phyloP scores from a whole-genome alignment of 1,140 invertebrate genomes.

The Venturia canescens region DNA sequence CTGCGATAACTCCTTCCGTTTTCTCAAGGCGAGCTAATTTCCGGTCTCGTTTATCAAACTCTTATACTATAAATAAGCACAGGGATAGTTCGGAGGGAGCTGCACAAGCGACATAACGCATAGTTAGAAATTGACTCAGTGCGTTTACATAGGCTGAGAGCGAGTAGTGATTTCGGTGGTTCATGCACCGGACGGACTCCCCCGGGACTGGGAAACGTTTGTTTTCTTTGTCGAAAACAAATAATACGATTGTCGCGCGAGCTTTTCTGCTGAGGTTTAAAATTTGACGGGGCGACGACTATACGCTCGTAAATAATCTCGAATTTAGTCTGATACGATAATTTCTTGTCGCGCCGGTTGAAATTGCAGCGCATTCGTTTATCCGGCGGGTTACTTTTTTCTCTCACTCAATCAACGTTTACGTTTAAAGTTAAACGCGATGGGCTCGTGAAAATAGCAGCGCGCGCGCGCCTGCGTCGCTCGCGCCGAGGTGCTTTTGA shows the following conservation, averaged over 20 bases:
- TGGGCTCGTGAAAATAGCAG: not conserved
- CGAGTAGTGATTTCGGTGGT: not conserved
- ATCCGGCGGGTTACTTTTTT: not conserved
- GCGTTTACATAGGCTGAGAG: not conserved
- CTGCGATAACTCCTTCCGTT: not conserved
- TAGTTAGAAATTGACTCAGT: not conserved
- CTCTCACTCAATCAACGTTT: not conserved
- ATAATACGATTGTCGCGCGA: not conserved
- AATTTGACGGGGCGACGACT: too few relatives aligned
- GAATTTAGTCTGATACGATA: too few relatives aligned
- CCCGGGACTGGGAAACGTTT: not conserved
- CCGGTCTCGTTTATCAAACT: slow-evolving; percentile 4
- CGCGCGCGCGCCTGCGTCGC: slow-evolving; percentile 7
- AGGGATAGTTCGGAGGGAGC: too few relatives aligned
- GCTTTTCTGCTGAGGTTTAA: too few relatives aligned
- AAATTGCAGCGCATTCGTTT: too few relatives aligned
- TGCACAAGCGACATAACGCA: not conserved
- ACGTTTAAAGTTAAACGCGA: not conserved
- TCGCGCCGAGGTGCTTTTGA: slow-evolving; percentile 1
- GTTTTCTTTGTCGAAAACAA: not conserved
- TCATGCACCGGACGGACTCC: not conserved
- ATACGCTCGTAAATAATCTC: too few relatives aligned
- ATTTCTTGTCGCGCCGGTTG: too few relatives aligned
- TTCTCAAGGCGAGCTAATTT: slow-evolving; percentile 17
- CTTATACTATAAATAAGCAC: slow-evolving; percentile 14